These are phyloP conservation scores for fruit fly (Drosophila melanogaster) DNA, from an alignment of 1,140 invertebrate species.

Conservation along the genomic window Release_6_plus_ISO1_MT NT_033777.3:6477001-6477500, in stretches of 20 bases:
- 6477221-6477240: not conserved
- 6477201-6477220: slow-evolving; percentile 47
- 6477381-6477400: slow-evolving; percentile 32
- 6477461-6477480: slow-evolving; percentile 32
- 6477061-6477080: slow-evolving; percentile 13
- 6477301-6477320: not conserved
- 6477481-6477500: slow-evolving; percentile 43
- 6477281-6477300: too few species aligned
- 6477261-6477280: not conserved
- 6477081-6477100: slow-evolving; percentile 17
- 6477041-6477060: slow-evolving; percentile 2
- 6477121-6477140: slow-evolving; percentile 35
- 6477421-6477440: slow-evolving; percentile 48
- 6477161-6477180: slow-evolving; percentile 11
- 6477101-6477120: slow-evolving; percentile 67
- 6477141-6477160: slow-evolving; percentile 32
- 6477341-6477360: slow-evolving; percentile 2
- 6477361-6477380: slow-evolving; percentile 16
- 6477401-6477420: slow-evolving; percentile 57
- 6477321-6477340: not conserved
- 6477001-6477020: slow-evolving; percentile 1
- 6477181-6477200: slow-evolving; percentile 57
- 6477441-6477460: slow-evolving; percentile 50
- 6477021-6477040: slow-evolving; percentile 6
- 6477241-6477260: not conserved